These are phyloP conservation scores for Saimiri boliviensis DNA, from an alignment of 2,113 vertebrate species.

Conservation along the genomic window DNA sequence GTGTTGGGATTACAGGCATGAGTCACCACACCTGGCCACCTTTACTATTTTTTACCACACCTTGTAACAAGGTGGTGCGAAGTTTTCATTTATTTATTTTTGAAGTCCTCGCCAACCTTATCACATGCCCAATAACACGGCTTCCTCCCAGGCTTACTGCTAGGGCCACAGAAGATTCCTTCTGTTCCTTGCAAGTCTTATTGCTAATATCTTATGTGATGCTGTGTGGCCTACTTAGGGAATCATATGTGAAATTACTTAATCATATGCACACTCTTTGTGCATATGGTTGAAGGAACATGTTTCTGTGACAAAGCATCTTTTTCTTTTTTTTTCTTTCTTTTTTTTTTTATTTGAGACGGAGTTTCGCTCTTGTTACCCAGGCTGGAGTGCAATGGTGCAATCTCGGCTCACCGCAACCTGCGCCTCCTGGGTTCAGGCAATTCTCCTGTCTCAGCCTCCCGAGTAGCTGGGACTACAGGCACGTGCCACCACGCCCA, in stretches of 20 bases:
- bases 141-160: slow-evolving; percentile 68
- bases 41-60: slow-evolving; percentile 43
- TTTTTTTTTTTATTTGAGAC: no score
- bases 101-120: slow-evolving; percentile 69
- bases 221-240: slow-evolving; percentile 77
- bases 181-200: slow-evolving; percentile 55
- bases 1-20: no score
- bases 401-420: no score
- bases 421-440: no score
- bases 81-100: slow-evolving; percentile 66
- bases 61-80: slow-evolving; percentile 63
- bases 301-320: slow-evolving; percentile 74
- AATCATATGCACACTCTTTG: slow-evolving; percentile 81
- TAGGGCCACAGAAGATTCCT: slow-evolving; percentile 61
- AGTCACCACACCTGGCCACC: no score
- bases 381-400: no score
- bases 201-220: slow-evolving; percentile 64
- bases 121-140: slow-evolving; percentile 56
- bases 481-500: no score
- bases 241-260: slow-evolving; percentile 74
- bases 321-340: slow-evolving; percentile 83
- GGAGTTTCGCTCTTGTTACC: no score
- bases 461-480: no score
- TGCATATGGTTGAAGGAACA: slow-evolving; percentile 78
- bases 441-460: no score